Conservation (phyloP, 2,113 vertebrate genomes). For the Gadus macrocephalus region DNA sequence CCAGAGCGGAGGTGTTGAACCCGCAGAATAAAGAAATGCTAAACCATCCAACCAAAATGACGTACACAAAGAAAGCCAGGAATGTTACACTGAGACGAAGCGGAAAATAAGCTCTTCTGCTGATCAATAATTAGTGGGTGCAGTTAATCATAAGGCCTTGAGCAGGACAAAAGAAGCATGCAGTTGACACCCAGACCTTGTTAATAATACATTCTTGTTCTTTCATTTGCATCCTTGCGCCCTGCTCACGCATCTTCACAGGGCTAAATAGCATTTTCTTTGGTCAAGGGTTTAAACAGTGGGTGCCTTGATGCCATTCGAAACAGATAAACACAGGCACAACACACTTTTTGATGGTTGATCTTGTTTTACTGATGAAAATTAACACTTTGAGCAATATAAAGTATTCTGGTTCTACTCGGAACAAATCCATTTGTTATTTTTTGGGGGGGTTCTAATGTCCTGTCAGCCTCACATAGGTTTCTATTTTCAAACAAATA, state of each 20-base stretch:
- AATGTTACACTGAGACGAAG: background rate
- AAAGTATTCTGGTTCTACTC: too few relatives aligned
- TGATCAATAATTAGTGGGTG: conserved; percentile 11
- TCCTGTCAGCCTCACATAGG: too few relatives aligned
- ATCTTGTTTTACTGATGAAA: too few relatives aligned
- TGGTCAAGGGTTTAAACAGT: too few relatives aligned
- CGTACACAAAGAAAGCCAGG: background rate
- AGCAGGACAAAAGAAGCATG: background rate
- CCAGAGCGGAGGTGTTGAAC: background rate
- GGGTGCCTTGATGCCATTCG: too few relatives aligned
- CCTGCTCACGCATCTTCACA: background rate
- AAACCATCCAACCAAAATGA: background rate
- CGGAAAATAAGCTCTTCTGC: background rate
- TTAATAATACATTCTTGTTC: background rate
- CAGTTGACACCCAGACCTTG: background rate
- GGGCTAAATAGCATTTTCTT: background rate
- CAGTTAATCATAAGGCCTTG: background rate
- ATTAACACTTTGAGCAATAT: too few relatives aligned
- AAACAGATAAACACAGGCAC: too few relatives aligned
- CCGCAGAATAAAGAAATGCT: background rate
- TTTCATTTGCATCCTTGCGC: background rate
- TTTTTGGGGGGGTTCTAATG: too few relatives aligned
- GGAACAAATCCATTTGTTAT: too few relatives aligned
- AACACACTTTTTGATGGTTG: too few relatives aligned
- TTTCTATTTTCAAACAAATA: too few relatives aligned